Base-by-base conservation (phyloP, 2,113 vertebrate species). In the Mesoclemmys tuberculata region DNA sequence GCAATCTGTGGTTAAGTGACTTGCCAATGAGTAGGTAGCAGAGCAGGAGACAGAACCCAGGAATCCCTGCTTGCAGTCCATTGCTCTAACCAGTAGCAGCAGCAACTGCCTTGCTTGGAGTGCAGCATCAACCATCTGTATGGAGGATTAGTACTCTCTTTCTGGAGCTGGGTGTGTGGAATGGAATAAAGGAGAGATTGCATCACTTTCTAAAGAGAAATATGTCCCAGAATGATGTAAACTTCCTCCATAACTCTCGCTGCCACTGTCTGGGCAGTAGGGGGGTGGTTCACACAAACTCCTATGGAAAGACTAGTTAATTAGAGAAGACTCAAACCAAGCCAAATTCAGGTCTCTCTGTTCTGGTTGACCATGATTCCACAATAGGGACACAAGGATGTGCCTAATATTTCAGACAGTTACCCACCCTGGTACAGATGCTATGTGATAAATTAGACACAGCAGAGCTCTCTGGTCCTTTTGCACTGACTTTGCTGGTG, bases 341-440 rank as follows among this genome's bases (percentile, higher is more conserved):
- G 35, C 68, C 38, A 38, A 22, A 77, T 31, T 35, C 46, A 35
- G 5, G 38, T 71, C 0, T 0, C 10, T 48, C 52, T 58, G 9
- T 35, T 79, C 64, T 74, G 52, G 21, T 9, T 64, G 78, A 82
- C 5, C 77, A 64, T 35, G 56, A 46, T 68, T 52, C 81, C 49
- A 5, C 38, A 49, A 8, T 12, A 31, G 0, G 2, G 2, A 10
- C 56, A 58, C 35, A 68, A 35, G 0, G 4, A 13, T 2, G 5
- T 19, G 3, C 18, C 49, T 44, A 1, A 0, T 92, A 51, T 35
- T 58, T 71, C 56, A 35, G 81, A 58, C 27, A 19, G 9, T 54
- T 88, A 56, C 51, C 52, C 38, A 41, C 38, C 3, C 0, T 21
- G 38, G 22, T 71, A 38, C 8, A 38, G n/a, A 71, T 71, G n/a